These are phyloP conservation scores for Daboia siamensis DNA, from an alignment of 2,113 vertebrate species.

Conservation along the genomic window DNA sequence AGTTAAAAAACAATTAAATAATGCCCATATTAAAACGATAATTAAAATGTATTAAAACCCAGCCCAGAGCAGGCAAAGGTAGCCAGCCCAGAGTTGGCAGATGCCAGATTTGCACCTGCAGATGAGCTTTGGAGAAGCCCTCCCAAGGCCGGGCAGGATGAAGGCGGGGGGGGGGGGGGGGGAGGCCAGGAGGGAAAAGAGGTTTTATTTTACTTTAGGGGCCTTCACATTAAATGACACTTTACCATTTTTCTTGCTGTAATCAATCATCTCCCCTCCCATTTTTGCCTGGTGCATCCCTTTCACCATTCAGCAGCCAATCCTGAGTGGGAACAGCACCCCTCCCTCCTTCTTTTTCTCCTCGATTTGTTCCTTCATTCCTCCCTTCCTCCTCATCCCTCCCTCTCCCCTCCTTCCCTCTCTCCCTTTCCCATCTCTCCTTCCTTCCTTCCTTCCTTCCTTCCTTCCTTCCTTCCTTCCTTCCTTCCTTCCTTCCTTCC, in stretches of 20 bases:
- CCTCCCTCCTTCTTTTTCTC: too few species aligned
- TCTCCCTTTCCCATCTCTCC: too few species aligned
- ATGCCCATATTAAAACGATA: too few species aligned
- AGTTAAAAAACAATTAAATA: too few species aligned
- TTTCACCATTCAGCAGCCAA: not conserved
- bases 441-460: too few species aligned
- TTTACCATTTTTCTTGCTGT: not conserved
- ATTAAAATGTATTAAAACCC: too few species aligned
- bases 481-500: too few species aligned
- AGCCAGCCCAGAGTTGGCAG: not conserved
- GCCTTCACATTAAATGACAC: not conserved
- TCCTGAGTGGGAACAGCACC: not conserved
- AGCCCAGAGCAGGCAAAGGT: too few species aligned
- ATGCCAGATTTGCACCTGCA: not conserved
- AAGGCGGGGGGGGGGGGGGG: not conserved
- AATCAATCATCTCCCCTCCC: not conserved
- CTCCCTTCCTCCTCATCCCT: not conserved
- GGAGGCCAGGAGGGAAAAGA: not conserved
- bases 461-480: too few species aligned
- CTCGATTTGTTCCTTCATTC: not conserved
- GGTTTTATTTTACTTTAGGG: not conserved
- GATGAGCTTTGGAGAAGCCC: not conserved
- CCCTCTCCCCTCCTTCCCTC: too few species aligned
- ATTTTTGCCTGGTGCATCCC: not conserved
- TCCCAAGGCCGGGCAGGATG: not conserved